Evolutionary conservation across 2,888 invertebrate species (phyloP), one percentile per base, ranked within the genome.

Genomic region (Timema podura): DNA sequence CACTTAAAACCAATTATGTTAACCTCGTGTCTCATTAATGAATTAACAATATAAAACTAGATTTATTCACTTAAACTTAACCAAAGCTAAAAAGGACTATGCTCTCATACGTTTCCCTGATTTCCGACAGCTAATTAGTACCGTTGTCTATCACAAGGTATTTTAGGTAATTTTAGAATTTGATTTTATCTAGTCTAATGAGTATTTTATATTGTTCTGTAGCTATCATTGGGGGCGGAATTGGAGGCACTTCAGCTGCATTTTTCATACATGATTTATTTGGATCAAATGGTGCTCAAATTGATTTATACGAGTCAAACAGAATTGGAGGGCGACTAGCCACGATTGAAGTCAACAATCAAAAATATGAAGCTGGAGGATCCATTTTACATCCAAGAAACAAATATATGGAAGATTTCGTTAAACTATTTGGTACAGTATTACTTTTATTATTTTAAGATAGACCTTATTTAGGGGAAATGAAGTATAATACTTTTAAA

Each of bases 151-250:
- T 30, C 30, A 30, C 30, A 30, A 30, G 30, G 30, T 2, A 30
- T 30, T 30, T 30, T 30, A 30, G 30, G 30, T 30, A 30, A 30
- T 30, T 30, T 30, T 30, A 30, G 30, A 30, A 30, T 30, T 30
- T 30, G 30, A 30, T 30, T 30, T 30, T 30, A 30, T 30, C 30
- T 30, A 3, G 30, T 30, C 1, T 30, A 30, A 30, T 30, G 30
- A 30, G 30, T 30, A 30, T 30, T 30, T 30, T 30, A 30, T 30
- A 2, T 68, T 70, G 71, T 68, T 75, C 79, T 76, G 48, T 76
- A 88, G 88, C 85, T 48, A 83, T 89, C 48, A 80, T 89, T 72
- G 89, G 89, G 15, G 87, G 83, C 64, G 89, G 89, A 8, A 84
- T 88, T 65, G 87, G 88, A 54, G 88, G 88, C 45, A 83, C 87